Evolutionary conservation across 2,888 invertebrate species (phyloP), one percentile per base, ranked within the genome.

Genomic region (Clusia tigrina): DNA sequence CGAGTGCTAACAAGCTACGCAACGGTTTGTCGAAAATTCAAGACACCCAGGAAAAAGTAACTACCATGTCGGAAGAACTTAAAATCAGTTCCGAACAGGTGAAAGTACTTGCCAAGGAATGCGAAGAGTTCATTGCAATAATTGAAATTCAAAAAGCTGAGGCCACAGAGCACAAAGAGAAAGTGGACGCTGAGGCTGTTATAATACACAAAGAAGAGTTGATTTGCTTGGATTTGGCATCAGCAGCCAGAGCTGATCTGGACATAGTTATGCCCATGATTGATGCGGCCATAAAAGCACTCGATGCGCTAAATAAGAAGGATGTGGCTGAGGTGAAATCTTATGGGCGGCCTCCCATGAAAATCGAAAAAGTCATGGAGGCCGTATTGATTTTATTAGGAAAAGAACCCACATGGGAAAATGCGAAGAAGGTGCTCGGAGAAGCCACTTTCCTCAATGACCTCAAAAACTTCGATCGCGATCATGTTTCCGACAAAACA

Each of bases 291-390:
- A 88, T 93, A 1, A 75, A 72, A 37, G 93, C 94, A 0, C 82
- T 94, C 56, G 92, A 93, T 76, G 87, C 93, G 0, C 81, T 95
- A 18, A 94, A 92, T 78, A 94, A 94, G 82, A 93, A 92, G 78
- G 94, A 94, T 78, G 89, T 96, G 61, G 90, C 92, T 46, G 95
- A 96, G 86, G 92, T 96, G 64, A 94, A 94, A 80, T 94, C 95
- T 0, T 96, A 95, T 80, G 90, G 91, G 0, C 90, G 91, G 64
- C 96, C 96, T 1, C 95, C 95, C 1, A 86, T 88, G 62, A 91
- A 94, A 81, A 95, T 96, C 0, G 93, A 94, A 83, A 93, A 93
- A 88, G 93, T 93, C 0, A 87, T 95, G 89, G 94, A 95, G 82
- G 94, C 95, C 15, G 94, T 95, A 0, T 91, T 94, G 86, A 94